Conservation (phyloP, 2,888 invertebrate species). For the Eupeodes luniger region DNA sequence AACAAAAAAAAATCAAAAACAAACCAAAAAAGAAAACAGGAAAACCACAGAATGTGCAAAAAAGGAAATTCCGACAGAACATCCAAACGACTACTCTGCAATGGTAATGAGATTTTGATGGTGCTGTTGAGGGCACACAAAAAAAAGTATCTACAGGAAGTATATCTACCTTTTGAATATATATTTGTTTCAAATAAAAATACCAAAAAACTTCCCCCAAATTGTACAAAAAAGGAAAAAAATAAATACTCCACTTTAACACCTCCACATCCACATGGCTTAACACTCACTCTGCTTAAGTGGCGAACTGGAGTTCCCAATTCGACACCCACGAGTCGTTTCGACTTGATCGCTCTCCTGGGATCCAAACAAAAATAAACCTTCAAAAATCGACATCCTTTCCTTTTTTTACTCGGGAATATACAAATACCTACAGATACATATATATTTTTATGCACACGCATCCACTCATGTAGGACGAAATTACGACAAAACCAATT, state of each 20-base stretch:
- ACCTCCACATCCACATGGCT: slow-evolving; percentile 61
- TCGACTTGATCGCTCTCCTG: background rate
- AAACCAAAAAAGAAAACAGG: slow-evolving; percentile 52
- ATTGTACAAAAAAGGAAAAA: background rate
- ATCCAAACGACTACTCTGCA: slow-evolving; percentile 58
- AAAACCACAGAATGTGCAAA: slow-evolving; percentile 62
- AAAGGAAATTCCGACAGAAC: slow-evolving; percentile 48
- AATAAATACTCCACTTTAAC: slow-evolving; percentile 49
- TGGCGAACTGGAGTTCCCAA: slow-evolving; percentile 47
- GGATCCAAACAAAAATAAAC: background rate
- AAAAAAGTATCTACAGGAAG: slow-evolving; percentile 49
- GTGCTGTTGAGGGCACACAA: slow-evolving; percentile 17
- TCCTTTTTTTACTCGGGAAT: background rate
- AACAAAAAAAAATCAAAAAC: background rate
- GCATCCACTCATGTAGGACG: slow-evolving; percentile 26
- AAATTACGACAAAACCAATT: slow-evolving; percentile 73
- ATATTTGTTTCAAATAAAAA: background rate
- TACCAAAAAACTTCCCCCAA: slow-evolving; percentile 48
- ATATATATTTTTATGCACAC: background rate
- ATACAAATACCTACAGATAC: background rate
- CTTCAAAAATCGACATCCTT: slow-evolving; percentile 26
- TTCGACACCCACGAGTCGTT: slow-evolving; percentile 63
- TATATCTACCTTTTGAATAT: slow-evolving; percentile 19
- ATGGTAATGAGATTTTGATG: slow-evolving; percentile 76
- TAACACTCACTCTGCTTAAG: slow-evolving; percentile 49